These are phyloP conservation scores for Eupristina koningsbergeri DNA, from an alignment of 1,140 invertebrate species.

Conservation along the genomic window DNA sequence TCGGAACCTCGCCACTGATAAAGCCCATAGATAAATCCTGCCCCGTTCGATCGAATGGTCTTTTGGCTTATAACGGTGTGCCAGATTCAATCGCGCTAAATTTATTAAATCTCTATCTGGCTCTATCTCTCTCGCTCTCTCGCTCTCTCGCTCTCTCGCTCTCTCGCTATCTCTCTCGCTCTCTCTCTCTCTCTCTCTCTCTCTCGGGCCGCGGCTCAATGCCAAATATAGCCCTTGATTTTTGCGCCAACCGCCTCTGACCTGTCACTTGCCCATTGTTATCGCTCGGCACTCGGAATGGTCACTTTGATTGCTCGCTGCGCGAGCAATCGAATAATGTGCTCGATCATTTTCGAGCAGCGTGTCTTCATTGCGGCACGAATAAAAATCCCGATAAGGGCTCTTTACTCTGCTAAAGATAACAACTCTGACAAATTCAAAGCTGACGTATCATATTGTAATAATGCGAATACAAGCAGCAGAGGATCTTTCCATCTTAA, in stretches of 20 bases:
- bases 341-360: no score
- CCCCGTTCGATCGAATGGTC: slow-evolving; percentile 6
- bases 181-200: no score
- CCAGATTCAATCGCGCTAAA: background rate
- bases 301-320: no score
- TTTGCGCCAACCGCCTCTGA: background rate
- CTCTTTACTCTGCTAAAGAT: no score
- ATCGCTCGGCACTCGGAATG: no score
- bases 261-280: background rate
- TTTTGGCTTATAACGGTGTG: background rate
- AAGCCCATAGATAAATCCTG: slow-evolving; percentile 9
- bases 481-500: background rate
- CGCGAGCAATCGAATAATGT: no score
- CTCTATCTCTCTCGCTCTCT: no score
- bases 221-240: background rate
- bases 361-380: no score
- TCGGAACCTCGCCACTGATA: slow-evolving; percentile 16
- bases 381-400: no score
- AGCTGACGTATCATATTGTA: background rate
- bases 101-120: background rate
- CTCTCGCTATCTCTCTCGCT: no score
- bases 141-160: no score
- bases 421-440: background rate
- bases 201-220: no score
- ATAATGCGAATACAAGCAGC: background rate